These are phyloP conservation scores for Garrulus glandarius DNA, from an alignment of 2,797 vertebrate species.

Conservation along the genomic window DNA sequence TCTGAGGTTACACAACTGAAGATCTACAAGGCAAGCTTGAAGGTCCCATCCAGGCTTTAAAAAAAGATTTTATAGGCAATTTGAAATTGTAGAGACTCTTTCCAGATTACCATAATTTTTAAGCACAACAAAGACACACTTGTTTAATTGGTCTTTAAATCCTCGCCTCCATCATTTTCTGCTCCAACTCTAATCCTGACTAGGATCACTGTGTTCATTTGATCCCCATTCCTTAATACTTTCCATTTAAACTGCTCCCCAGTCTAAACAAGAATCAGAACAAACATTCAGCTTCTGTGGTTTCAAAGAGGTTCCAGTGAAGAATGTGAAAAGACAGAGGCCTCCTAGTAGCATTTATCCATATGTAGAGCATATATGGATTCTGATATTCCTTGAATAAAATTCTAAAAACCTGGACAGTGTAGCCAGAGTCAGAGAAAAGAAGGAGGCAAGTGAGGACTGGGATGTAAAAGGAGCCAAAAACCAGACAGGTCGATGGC, in stretches of 20 bases:
- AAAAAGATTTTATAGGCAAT: background rate
- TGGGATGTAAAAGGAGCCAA: background rate
- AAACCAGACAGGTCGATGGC: accelerated
- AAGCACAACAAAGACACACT: background rate
- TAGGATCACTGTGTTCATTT: background rate
- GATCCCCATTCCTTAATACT: background rate
- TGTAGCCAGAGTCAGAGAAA: background rate
- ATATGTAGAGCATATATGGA: background rate
- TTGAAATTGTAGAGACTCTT: background rate
- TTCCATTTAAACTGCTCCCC: background rate
- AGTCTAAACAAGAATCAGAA: background rate
- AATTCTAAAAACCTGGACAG: background rate
- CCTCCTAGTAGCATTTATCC: background rate
- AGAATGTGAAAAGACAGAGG: background rate
- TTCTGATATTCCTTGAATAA: background rate
- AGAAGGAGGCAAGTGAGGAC: background rate
- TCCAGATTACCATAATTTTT: background rate
- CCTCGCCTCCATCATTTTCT: background rate
- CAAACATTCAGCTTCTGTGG: background rate
- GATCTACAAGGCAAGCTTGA: background rate
- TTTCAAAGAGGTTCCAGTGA: background rate
- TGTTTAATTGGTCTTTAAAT: background rate
- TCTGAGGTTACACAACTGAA: background rate
- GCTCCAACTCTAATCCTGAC: background rate
- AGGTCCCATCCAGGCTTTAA: background rate